phyloP scores from a whole-genome alignment of 2,113 vertebrate species.

The Hippocampus mohnikei region DNA sequence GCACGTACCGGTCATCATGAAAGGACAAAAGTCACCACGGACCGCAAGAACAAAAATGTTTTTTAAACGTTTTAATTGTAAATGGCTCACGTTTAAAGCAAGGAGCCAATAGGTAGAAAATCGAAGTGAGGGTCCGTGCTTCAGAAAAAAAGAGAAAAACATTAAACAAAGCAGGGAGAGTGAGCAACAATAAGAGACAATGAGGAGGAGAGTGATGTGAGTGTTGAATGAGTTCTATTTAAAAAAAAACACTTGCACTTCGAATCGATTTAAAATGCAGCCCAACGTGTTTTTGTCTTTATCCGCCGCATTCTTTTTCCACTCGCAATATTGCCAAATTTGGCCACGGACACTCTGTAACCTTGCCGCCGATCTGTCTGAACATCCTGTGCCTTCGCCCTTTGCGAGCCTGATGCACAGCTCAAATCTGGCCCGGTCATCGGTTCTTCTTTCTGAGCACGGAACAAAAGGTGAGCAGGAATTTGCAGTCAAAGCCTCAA shows the following conservation, averaged over 20 bases:
- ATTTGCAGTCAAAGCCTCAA: background rate
- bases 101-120: background rate
- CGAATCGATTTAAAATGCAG: background rate
- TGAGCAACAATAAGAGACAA: background rate
- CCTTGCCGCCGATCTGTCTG: too few species aligned
- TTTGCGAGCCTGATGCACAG: background rate
- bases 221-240: background rate
- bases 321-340: too few species aligned
- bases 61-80: background rate
- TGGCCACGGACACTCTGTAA: too few species aligned
- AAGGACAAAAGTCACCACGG: background rate
- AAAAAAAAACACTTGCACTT: background rate
- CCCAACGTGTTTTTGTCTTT: too few species aligned
- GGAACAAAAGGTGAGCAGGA: background rate
- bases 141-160: background rate
- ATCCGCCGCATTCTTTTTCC: too few species aligned
- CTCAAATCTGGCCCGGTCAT: background rate
- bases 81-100: background rate
- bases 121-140: background rate
- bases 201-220: background rate
- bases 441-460: background rate
- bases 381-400: too few species aligned
- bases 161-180: background rate
- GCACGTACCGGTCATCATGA: background rate
- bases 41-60: background rate